Conservation (phyloP, 2,888 invertebrate genomes). For the Endotricha flammealis region DNA sequence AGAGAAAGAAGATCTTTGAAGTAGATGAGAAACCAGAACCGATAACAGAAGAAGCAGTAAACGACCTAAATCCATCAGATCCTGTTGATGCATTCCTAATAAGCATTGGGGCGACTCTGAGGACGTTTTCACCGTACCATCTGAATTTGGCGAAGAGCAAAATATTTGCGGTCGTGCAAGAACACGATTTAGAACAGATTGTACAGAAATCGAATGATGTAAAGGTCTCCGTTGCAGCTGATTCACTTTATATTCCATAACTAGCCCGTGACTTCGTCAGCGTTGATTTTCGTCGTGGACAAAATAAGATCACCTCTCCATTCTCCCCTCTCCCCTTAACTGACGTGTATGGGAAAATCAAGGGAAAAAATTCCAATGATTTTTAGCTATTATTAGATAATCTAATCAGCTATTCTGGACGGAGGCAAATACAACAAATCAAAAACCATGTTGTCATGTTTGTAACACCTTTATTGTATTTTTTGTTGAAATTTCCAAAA, state of each 20-base stretch:
- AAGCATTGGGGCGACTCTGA: constrained; percentile 62
- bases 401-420: no score
- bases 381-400: no score
- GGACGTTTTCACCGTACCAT: constrained; percentile 63
- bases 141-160: constrained; percentile 67
- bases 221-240: constrained; percentile 34
- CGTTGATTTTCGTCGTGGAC: no score
- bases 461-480: no score
- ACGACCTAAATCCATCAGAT: constrained; percentile 52
- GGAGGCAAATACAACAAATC: no score
- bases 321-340: no score
- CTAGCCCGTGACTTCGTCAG: constrained; percentile 7
- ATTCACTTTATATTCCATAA: constrained; percentile 28
- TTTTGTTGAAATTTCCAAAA: no score
- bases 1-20: constrained; percentile 26
- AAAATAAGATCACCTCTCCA: no score
- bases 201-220: constrained; percentile 50
- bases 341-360: no score
- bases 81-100: constrained; percentile 63
- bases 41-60: constrained; percentile 32
- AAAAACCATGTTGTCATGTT: no score
- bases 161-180: constrained; percentile 66
- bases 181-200: constrained; percentile 67
- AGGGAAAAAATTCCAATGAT: no score
- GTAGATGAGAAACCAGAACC: constrained; percentile 26